A percentile compares a stretch with the other conserved stretches of the same genome.
These are phyloP conservation scores for Saccostrea glomerata DNA, from an alignment of 1,140 invertebrate species.

Conservation along the genomic window DNA sequence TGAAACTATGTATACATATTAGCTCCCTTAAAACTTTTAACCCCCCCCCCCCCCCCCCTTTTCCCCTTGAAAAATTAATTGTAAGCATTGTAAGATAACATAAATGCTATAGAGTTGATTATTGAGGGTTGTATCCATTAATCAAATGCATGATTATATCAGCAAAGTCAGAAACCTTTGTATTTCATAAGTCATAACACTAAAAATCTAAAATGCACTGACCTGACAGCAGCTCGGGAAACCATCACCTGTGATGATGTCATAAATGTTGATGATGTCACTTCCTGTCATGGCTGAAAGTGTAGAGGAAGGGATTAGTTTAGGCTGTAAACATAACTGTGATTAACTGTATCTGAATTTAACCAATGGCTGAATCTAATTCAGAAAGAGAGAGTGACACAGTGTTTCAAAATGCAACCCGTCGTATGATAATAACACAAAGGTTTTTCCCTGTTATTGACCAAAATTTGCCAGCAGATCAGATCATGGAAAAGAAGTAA, in stretches of 20 bases:
- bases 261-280: conserved; percentile 9
- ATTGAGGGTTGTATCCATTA: too few relatives aligned
- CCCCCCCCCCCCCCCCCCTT: too few relatives aligned
- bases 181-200: too few relatives aligned
- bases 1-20: too few relatives aligned
- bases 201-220: too few relatives aligned
- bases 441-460: conserved; percentile 3
- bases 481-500: conserved; percentile 63
- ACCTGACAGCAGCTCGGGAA: neutral
- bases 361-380: neutral
- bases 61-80: too few relatives aligned
- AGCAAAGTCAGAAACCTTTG: too few relatives aligned
- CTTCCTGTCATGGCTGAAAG: neutral
- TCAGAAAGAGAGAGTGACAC: neutral
- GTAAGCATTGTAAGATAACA: too few relatives aligned
- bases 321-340: neutral
- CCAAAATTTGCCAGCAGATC: conserved; percentile 74
- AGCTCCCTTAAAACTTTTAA: too few relatives aligned
- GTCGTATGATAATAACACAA: neutral
- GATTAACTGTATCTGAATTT: neutral
- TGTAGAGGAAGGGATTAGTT: neutral
- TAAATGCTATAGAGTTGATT: too few relatives aligned
- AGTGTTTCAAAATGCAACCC: neutral
- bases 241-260: neutral
- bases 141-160: too few relatives aligned